Evolutionary conservation across 2,113 vertebrate genomes (phyloP), one percentile per base, ranked within the genome.

Genomic region (Leptobrachium leishanense): DNA sequence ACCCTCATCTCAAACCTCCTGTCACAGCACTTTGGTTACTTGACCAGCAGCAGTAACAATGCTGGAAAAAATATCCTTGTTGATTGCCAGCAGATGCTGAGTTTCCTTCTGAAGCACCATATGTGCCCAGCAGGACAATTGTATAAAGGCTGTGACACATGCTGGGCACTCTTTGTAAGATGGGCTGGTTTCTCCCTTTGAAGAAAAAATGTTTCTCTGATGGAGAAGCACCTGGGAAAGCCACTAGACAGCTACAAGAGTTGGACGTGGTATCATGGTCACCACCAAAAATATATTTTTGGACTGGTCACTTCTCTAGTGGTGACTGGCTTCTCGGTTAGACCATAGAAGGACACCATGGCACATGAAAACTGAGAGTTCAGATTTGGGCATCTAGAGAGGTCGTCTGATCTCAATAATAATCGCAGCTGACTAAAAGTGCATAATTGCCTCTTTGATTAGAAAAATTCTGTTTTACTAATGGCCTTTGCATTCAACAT

Each of bases 41-140:
- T 59, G 55, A 59, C 55, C 13, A 59, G 11, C 3, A 59, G 55
- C 55, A 59, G 46, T 50, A 50, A 50, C 46, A 50, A 50, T 13
- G 55, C 55, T 10, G 10, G 10, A 7, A 59, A 59, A 59, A 4
- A 59, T 59, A 12, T 11, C 55, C 46, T 50, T 59, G 13, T 12
- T 59, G 55, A 59, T 59, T 59, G 55, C 13, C 55, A 77, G 68
- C 75, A 77, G 75, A 65, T 69, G 68, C 75, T 77, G 54, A 63
- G 42, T 77, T 68, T 66, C 66, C 75, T 77, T 59, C 55, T 77
- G 66, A 77, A 77, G 66, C 15, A 44, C 75, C 75, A 77, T 77
- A 77, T 77, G 75, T 68, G 75, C 75, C 75, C 75, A 77, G 75
- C 75, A 77, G 75, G 75, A 77, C 75, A 77, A 68, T 68, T 66